Percentiles rank a stretch among this genome's conserved stretches.
These are phyloP conservation scores for Aleiodes leptofemur DNA, from an alignment of 2,888 invertebrate species.

Conservation along the genomic window DNA sequence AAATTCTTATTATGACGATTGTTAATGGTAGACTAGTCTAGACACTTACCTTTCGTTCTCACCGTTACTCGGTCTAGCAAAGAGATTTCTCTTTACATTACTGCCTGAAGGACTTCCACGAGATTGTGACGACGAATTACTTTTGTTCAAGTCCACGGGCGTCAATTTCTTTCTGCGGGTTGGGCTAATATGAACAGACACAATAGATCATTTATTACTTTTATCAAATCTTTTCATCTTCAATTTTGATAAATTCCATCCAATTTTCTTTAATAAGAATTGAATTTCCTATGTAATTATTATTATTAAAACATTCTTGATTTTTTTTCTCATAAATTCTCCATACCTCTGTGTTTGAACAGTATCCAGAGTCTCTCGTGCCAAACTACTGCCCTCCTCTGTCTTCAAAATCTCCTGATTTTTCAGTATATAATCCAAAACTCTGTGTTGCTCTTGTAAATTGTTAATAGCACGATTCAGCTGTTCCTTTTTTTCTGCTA, in stretches of 20 bases:
- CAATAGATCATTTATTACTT: no score
- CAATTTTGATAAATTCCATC: no score
- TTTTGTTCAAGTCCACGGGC: slow-evolving; percentile 47
- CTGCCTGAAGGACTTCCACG: slow-evolving; percentile 43
- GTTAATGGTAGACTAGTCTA: slow-evolving; percentile 25
- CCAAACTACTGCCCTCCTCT: slow-evolving; percentile 59
- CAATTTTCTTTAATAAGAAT: no score
- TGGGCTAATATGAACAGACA: slow-evolving; percentile 25
- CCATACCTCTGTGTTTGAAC: slow-evolving; percentile 26
- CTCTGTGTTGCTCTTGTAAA: slow-evolving; percentile 70
- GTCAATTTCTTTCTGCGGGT: slow-evolving; percentile 13
- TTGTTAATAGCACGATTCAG: slow-evolving; percentile 69
- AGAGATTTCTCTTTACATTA: slow-evolving; percentile 66
- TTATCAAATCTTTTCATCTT: no score
- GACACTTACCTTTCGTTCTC: slow-evolving; percentile 63
- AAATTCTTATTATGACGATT: slow-evolving; percentile 21
- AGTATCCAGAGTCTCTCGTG: slow-evolving; percentile 58
- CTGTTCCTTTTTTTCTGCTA: slow-evolving; percentile 60
- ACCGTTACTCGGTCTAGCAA: slow-evolving; percentile 59
- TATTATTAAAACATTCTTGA: no score
- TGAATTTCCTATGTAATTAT: no score
- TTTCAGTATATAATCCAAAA: slow-evolving; percentile 67
- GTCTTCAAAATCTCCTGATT: slow-evolving; percentile 64
- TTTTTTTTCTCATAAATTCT: not conserved
- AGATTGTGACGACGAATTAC: slow-evolving; percentile 48